Evolutionary conservation across 92 coral and sea anemone genomes (phyloP).

Genomic region (Heteractis magnifica): DNA sequence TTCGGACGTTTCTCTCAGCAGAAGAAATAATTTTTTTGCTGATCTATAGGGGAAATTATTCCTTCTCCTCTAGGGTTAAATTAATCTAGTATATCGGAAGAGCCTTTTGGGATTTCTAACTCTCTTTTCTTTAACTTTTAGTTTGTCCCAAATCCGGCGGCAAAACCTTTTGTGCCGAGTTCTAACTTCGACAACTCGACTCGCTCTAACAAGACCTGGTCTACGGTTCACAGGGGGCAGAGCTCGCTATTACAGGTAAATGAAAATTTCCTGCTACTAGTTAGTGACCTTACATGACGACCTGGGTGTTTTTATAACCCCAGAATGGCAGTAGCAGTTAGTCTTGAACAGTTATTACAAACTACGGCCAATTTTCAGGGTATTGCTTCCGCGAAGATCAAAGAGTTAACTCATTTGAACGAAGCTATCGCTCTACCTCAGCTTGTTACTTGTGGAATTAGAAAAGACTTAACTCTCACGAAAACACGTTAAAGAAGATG

Average conservation of each 20-base stretch:
- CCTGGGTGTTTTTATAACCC: neutral
- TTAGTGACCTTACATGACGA: conserved; percentile 14
- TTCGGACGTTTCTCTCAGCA: conserved; percentile 21
- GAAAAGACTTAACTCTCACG: neutral
- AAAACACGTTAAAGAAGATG: neutral
- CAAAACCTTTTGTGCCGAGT: conserved; percentile 98
- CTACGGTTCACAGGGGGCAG: conserved; percentile 40
- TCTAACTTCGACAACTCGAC: conserved; percentile 85
- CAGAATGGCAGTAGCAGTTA: neutral
- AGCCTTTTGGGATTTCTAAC: conserved; percentile 7
- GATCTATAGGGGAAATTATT: neutral
- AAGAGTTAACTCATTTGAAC: conserved; percentile 6
- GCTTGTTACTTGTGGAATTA: neutral
- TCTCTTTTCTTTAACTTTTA: conserved; percentile 30
- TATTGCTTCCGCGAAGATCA: conserved; percentile 23
- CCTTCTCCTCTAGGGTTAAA: neutral
- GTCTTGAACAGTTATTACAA: neutral
- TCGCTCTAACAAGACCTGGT: conserved; percentile 86
- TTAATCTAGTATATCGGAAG: conserved; percentile 3
- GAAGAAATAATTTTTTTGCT: conserved; percentile 17
- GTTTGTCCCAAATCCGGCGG: conserved; percentile 99
- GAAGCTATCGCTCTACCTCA: neutral
- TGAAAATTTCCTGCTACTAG: conserved; percentile 18
- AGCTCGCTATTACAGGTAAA: conserved; percentile 41
- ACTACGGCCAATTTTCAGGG: neutral